Evolutionary conservation across 2,113 vertebrate species (phyloP).

Genomic region (Corydoras sp.): DNA sequence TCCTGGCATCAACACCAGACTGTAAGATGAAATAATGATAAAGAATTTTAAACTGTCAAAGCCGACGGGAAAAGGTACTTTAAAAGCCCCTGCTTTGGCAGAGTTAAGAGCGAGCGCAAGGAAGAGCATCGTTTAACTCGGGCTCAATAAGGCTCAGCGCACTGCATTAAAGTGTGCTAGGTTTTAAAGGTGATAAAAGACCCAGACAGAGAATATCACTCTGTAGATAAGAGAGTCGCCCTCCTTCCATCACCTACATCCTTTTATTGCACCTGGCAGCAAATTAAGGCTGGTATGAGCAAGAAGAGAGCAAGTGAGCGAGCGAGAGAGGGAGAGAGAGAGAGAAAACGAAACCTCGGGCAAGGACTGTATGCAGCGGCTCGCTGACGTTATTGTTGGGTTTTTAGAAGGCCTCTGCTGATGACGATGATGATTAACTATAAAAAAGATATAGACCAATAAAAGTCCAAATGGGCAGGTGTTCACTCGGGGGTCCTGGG

Average conservation of each 20-base stretch:
- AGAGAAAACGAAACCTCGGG: conserved; percentile 65
- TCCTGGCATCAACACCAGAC: conserved; percentile 16
- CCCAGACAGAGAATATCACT: conserved; percentile 64
- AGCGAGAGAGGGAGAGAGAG: too few species aligned
- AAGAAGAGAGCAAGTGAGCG: not conserved
- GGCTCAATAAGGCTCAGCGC: conserved; percentile 50
- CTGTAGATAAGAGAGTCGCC: conserved; percentile 69
- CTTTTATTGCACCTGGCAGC: conserved; percentile 75
- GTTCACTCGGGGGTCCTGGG: conserved; percentile 77
- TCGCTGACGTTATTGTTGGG: conserved; percentile 67
- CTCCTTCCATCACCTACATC: conserved; percentile 67
- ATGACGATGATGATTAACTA: conserved; percentile 64
- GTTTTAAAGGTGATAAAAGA: conserved; percentile 75
- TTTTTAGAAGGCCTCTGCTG: conserved; percentile 76
- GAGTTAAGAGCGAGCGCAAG: conserved; percentile 42
- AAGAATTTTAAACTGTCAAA: conserved; percentile 35
- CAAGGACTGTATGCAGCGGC: conserved; percentile 65
- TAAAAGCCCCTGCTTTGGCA: conserved; percentile 41
- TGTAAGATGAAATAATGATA: conserved; percentile 32
- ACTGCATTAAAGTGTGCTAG: conserved; percentile 69
- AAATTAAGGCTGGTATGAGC: conserved; percentile 72
- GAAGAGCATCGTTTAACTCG: conserved; percentile 46
- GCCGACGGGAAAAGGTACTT: conserved; percentile 24
- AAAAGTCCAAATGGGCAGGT: conserved; percentile 69
- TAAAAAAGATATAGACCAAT: conserved; percentile 85